Evolutionary conservation across 1,140 invertebrate genomes (phyloP).

Genomic region (Rhopalosiphum padi): DNA sequence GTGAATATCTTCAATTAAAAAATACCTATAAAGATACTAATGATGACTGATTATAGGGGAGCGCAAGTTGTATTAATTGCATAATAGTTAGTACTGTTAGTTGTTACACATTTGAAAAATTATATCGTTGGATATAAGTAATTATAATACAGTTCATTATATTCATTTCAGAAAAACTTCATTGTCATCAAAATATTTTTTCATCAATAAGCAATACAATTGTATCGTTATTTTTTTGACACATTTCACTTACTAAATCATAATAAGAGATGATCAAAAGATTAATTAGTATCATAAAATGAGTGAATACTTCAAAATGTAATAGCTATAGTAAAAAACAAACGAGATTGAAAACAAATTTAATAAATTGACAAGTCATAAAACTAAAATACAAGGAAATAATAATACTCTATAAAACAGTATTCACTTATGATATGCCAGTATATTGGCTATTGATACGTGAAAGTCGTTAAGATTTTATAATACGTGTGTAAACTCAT

Average conservation of each 20-base stretch:
- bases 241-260: neutral
- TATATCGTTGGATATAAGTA: no score
- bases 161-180: neutral
- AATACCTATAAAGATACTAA: no score
- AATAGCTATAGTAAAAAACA: neutral
- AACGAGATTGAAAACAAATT: neutral
- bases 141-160: no score
- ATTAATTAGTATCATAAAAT: neutral
- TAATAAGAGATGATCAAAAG: neutral
- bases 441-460: neutral
- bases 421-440: neutral
- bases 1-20: no score
- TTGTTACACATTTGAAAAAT: no score
- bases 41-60: no score
- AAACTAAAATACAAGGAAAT: neutral
- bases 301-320: neutral
- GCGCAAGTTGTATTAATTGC: no score
- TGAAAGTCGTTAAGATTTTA: neutral
- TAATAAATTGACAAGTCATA: neutral
- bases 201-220: neutral
- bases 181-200: neutral
- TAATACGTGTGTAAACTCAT: neutral
- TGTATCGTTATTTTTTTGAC: neutral
- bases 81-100: no score
- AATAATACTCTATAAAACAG: neutral